These are phyloP conservation scores for Haliclona indistincta DNA, from an alignment of 37 sponge, comb jelly and placozoan species.

Conservation along the genomic window DNA sequence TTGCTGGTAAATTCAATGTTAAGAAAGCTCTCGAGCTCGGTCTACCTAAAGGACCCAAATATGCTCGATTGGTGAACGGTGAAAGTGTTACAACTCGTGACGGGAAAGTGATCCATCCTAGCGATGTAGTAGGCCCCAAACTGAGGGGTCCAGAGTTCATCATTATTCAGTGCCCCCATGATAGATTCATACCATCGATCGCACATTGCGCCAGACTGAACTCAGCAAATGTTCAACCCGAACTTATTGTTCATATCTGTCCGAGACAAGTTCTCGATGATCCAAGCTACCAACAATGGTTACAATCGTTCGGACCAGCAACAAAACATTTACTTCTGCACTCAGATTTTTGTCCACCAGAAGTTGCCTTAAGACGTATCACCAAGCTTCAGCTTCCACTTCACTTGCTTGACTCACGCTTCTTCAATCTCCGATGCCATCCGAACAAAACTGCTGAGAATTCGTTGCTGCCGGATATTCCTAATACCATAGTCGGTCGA, in stretches of 20 bases:
- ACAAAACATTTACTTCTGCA: slow-evolving; percentile 61
- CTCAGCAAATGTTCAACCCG: slow-evolving; percentile 1
- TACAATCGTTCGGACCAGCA: slow-evolving; percentile 27
- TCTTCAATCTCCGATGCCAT: slow-evolving; percentile 28
- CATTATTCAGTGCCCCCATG: slow-evolving; percentile 61
- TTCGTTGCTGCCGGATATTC: slow-evolving; percentile 1
- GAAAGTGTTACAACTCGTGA: slow-evolving; percentile 41
- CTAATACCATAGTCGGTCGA: slow-evolving; percentile 20
- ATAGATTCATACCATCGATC: slow-evolving; percentile 7
- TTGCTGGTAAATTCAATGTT: slow-evolving; percentile 62
- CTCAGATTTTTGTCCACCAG: slow-evolving; percentile 36
- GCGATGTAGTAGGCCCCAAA: slow-evolving; percentile 56
- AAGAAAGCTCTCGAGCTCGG: slow-evolving; percentile 70
- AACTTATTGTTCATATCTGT: slow-evolving; percentile 43
- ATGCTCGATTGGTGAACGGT: slow-evolving; percentile 35
- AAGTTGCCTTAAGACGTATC: slow-evolving; percentile 12
- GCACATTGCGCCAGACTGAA: not conserved
- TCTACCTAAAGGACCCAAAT: slow-evolving; percentile 28
- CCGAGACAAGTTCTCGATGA: slow-evolving; percentile 44
- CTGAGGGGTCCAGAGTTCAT: slow-evolving; percentile 58
- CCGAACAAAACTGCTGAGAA: not conserved
- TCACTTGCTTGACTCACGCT: slow-evolving; percentile 33
- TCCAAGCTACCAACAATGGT: slow-evolving; percentile 51
- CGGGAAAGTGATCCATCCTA: slow-evolving; percentile 47
- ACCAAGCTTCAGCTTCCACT: slow-evolving; percentile 43